Conservation (phyloP, 2,888 invertebrate genomes). For the Allacma fusca region DNA sequence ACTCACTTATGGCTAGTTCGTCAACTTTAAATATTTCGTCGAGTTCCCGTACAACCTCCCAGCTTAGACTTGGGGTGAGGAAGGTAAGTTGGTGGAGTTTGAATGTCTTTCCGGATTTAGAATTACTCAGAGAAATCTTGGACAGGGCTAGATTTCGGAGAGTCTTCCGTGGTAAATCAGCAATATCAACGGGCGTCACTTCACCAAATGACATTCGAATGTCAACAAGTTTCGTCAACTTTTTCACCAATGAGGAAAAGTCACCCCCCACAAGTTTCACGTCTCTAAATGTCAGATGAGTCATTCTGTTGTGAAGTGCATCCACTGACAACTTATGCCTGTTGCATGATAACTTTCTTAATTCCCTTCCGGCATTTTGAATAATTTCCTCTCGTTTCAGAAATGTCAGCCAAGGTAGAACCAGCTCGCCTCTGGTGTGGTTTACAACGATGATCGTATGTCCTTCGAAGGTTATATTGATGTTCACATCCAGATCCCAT, state of each 20-base stretch:
- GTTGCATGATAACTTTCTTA: conserved; percentile 36
- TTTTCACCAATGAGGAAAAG: conserved; percentile 19
- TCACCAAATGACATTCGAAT: conserved; percentile 27
- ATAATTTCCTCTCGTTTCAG: conserved; percentile 44
- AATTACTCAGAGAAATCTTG: conserved; percentile 9
- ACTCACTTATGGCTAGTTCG: conserved; percentile 37
- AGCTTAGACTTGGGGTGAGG: neutral
- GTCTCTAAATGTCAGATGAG: conserved; percentile 40
- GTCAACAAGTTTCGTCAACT: conserved; percentile 35
- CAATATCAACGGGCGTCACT: conserved; percentile 18
- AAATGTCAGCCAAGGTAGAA: conserved; percentile 36
- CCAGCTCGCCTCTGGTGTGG: conserved; percentile 37
- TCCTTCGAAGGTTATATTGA: conserved; percentile 30
- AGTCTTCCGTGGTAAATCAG: conserved; percentile 24
- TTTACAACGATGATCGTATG: conserved; percentile 25
- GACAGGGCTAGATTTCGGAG: conserved; percentile 35
- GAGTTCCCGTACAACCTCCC: neutral
- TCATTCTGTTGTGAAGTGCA: conserved; percentile 27
- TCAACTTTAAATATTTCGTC: neutral
- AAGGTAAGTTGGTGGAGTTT: conserved; percentile 27
- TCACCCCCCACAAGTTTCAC: conserved; percentile 34
- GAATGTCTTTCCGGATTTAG: conserved; percentile 17
- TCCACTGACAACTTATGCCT: conserved; percentile 29
- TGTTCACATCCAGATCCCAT: conserved; percentile 30
- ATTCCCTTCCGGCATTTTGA: conserved; percentile 31